These are phyloP conservation scores for Notothenia coriiceps DNA, from an alignment of 2,113 vertebrate species.

Conservation along the genomic window DNA sequence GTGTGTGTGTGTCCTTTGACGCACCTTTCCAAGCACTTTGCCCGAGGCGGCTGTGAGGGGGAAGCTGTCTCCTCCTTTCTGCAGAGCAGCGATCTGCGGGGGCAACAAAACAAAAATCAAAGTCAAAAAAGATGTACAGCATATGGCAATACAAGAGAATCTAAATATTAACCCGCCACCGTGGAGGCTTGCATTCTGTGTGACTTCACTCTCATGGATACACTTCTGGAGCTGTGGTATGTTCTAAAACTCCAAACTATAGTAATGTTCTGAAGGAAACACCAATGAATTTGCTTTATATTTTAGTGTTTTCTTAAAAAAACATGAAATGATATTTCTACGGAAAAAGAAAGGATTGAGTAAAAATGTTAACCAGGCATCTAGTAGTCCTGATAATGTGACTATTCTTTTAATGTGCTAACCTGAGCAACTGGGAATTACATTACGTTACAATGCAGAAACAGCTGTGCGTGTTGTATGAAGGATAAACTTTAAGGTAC, in stretches of 20 bases:
- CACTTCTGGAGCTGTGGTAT: not conserved
- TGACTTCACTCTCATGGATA: not conserved
- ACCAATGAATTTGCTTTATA: too few relatives aligned
- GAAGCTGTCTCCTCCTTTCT: slow-evolving; percentile 87
- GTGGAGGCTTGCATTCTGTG: not conserved
- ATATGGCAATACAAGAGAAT: slow-evolving; percentile 24
- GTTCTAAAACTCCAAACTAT: not conserved
- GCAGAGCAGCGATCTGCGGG: slow-evolving; percentile 86
- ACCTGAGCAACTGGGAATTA: too few relatives aligned
- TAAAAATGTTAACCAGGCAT: too few relatives aligned
- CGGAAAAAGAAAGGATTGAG: too few relatives aligned
- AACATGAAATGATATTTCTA: too few relatives aligned
- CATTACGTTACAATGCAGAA: too few relatives aligned
- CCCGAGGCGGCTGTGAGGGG: slow-evolving; percentile 86
- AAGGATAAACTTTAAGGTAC: too few relatives aligned
- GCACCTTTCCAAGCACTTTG: slow-evolving; percentile 89
- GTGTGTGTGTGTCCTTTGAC: slow-evolving; percentile 37
- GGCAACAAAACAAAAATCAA: slow-evolving; percentile 46
- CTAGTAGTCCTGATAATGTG: too few relatives aligned
- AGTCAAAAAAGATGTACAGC: slow-evolving; percentile 33
- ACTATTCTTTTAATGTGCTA: too few relatives aligned
- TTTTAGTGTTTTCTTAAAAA: too few relatives aligned
- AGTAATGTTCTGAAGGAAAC: too few relatives aligned
- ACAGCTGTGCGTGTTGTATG: too few relatives aligned
- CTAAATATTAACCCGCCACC: slow-evolving; percentile 36